phyloP scores from a whole-genome alignment of 2,113 vertebrate genomes.

The Macrotus californicus region DNA sequence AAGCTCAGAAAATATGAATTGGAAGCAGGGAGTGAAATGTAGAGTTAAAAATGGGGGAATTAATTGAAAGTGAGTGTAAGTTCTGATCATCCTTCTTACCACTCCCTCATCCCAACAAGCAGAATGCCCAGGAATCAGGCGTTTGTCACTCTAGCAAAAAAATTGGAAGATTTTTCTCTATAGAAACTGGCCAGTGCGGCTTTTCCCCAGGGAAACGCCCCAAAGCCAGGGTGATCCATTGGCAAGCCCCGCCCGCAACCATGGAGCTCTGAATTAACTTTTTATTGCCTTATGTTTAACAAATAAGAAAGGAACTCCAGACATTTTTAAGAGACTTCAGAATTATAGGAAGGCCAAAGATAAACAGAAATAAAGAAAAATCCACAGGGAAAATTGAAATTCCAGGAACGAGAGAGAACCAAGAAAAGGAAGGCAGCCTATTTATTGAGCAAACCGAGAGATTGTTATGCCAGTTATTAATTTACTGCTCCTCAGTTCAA shows the following conservation, averaged over 20 bases:
- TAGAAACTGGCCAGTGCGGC: neutral
- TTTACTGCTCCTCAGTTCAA: neutral
- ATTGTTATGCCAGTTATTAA: neutral
- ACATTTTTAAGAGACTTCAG: neutral
- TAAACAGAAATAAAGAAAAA: neutral
- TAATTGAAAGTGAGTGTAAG: neutral
- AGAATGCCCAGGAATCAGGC: neutral
- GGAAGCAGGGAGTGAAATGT: neutral
- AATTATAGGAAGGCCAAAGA: neutral
- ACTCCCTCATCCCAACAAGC: neutral
- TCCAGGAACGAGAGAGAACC: neutral
- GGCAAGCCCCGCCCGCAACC: neutral
- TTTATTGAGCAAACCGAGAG: neutral
- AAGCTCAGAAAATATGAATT: neutral
- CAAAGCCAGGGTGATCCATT: neutral
- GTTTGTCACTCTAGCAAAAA: neutral
- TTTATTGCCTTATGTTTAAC: neutral
- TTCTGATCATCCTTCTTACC: neutral
- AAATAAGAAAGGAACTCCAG: neutral
- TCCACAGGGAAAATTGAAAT: neutral
- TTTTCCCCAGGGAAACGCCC: neutral
- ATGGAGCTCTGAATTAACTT: neutral
- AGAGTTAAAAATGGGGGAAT: neutral
- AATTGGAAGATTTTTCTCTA: neutral
- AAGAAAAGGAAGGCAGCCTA: neutral